Evolutionary conservation across 2,888 invertebrate genomes (phyloP).

Genomic region (Creontiades dilutus): DNA sequence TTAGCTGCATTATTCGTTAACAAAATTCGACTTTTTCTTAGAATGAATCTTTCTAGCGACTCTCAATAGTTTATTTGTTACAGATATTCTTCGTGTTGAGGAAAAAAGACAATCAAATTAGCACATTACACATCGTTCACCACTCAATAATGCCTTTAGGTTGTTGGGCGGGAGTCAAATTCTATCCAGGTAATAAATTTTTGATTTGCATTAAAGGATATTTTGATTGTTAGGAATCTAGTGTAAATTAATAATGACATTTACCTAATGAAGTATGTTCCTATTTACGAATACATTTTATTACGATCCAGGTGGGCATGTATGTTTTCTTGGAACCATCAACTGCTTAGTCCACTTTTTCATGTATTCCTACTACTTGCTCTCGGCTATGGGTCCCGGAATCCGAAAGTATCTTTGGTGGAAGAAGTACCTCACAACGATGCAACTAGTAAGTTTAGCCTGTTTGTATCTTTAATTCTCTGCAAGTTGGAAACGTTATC

Average conservation of each 20-base stretch:
- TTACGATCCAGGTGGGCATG: slow-evolving; percentile 87
- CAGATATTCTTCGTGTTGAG: slow-evolving; percentile 92
- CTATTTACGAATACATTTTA: too few species aligned
- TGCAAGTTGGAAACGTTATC: too few species aligned
- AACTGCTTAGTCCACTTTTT: slow-evolving; percentile 94
- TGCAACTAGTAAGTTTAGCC: slow-evolving; percentile 87
- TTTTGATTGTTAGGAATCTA: too few species aligned
- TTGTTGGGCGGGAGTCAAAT: slow-evolving; percentile 96
- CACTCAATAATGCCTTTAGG: slow-evolving; percentile 97
- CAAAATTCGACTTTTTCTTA: too few species aligned
- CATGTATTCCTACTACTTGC: slow-evolving; percentile 94
- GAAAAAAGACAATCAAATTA: slow-evolving; percentile 94
- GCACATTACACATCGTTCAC: slow-evolving; percentile 95
- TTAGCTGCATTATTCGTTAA: too few species aligned
- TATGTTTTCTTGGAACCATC: slow-evolving; percentile 89
- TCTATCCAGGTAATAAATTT: slow-evolving; percentile 76
- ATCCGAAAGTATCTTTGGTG: slow-evolving; percentile 96
- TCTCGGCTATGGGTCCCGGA: slow-evolving; percentile 92
- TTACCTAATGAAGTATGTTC: too few species aligned
- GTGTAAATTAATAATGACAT: too few species aligned
- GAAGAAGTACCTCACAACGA: slow-evolving; percentile 93
- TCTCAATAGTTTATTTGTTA: not conserved
- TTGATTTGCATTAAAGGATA: too few species aligned
- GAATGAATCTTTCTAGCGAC: too few species aligned
- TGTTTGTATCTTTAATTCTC: not conserved